Conservation (phyloP, 2,797 vertebrate genomes). For the Cryptoblepharus egeriae region DNA sequence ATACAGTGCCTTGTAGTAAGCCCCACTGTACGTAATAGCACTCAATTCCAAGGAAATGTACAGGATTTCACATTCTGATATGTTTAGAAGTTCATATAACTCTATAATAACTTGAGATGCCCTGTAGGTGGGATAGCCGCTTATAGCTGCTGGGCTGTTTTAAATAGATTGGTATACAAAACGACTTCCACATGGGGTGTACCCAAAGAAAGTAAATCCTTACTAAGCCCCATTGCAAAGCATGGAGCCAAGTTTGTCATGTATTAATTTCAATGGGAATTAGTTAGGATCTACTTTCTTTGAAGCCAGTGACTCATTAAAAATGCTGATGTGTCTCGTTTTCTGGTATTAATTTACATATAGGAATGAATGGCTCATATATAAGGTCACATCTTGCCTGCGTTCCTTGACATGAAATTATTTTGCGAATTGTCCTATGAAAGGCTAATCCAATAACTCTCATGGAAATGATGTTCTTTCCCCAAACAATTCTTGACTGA, state of each 20-base stretch:
- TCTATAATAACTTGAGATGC: not conserved
- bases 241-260: no score
- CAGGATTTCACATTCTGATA: not conserved
- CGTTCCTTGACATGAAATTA: slow-evolving; percentile 35
- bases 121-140: not conserved
- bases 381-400: not conserved
- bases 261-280: no score
- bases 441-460: slow-evolving; percentile 38
- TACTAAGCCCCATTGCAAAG: no score
- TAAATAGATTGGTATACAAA: slow-evolving; percentile 4
- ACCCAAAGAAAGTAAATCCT: no score
- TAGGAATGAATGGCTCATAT: not conserved
- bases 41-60: no score
- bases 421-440: slow-evolving; percentile 6
- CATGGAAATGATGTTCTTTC: slow-evolving; percentile 4
- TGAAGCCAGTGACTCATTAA: not conserved
- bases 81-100: not conserved
- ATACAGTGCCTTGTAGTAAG: not conserved
- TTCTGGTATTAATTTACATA: slow-evolving; percentile 20
- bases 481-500: slow-evolving; percentile 21
- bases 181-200: not conserved
- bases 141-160: not conserved
- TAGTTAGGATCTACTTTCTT: no score
- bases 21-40: no score
- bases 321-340: not conserved